Evolutionary conservation across 2,888 invertebrate species (phyloP), one percentile per base, ranked within the genome.

Genomic region (Blastobasis adustella): DNA sequence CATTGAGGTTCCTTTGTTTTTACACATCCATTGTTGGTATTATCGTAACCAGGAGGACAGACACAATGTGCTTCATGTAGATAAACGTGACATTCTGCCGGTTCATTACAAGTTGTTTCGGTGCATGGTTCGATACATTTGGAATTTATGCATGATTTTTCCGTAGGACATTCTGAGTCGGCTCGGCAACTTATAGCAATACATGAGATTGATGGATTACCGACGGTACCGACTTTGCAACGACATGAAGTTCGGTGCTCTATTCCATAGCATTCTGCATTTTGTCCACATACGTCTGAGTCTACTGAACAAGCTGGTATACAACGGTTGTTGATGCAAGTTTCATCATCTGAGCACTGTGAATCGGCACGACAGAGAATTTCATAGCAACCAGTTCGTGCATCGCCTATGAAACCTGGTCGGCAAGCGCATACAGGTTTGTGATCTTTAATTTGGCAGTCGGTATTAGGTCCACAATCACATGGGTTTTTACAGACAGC

Each of bases 341-440:
- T 90, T 71, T 96, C 95, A 53, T 95, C 94, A 46, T 93, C 92
- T 10, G 94, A 93, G 70, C 97, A 97, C 65, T 96, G 95, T 41
- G 90, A 89, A 65, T 95, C 92, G 37, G 91, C 90, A 69, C 91
- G 90, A 69, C 96, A 96, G 55, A 93, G 92, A 49, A 93, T 90
- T 78, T 92, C 92, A 45, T 91, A 90, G 73, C 97, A 97, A 64
- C 94, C 94, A 7, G 94, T 91, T 66, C 95, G 93, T 38, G 96
- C 95, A 73, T 96, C 95, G 50, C 97, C 97, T 57, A 95, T 93
- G 63, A 91, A 97, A 46, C 96, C 96, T 66, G 92, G 91, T 55
- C 91, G 90, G 74, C 97, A 97, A 0, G 95, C 93, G 68, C 97
- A 97, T 0, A 96, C 93, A 0, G 96, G 96, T 73, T 95, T 95